Percentiles rank a stretch among this genome's conserved stretches.
Evolutionary conservation across 2,113 vertebrate species (phyloP).

Genomic region (Dasypus novemcinctus): DNA sequence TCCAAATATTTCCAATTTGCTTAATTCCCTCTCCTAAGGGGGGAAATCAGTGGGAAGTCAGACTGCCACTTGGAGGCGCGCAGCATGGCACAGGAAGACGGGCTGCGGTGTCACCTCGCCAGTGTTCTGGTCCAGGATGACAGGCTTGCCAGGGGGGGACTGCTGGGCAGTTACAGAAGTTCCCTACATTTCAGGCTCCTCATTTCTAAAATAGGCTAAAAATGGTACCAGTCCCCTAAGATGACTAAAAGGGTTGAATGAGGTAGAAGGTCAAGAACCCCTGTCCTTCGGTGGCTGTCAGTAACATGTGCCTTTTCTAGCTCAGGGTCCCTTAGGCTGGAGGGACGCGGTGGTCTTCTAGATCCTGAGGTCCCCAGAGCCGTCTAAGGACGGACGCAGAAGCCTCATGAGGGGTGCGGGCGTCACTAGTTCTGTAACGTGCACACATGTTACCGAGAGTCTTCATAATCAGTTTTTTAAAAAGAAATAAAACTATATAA

Average conservation of each 20-base stretch:
- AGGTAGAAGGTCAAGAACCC: not conserved
- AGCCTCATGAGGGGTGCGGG: not conserved
- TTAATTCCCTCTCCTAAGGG: not conserved
- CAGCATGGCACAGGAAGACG: not conserved
- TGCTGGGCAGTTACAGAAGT: not conserved
- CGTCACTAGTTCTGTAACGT: not conserved
- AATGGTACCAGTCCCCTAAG: not conserved
- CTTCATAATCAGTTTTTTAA: not conserved
- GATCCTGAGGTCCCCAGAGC: not conserved
- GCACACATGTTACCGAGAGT: not conserved
- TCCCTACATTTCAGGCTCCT: not conserved
- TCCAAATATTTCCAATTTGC: not conserved
- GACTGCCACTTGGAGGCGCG: too few species aligned
- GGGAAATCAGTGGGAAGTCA: not conserved
- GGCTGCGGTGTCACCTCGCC: not conserved
- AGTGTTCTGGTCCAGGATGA: not conserved
- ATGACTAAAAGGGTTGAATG: not conserved
- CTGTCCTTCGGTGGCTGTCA: not conserved
- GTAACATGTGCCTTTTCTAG: not conserved
- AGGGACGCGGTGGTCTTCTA: fast-evolving
- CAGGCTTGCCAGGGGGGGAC: not conserved
- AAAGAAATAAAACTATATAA: not conserved
- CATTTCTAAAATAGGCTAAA: not conserved
- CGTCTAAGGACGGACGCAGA: too few species aligned
- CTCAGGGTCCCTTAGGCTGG: not conserved